Evolutionary conservation across 2,113 vertebrate genomes (phyloP), one percentile per base, ranked within the genome.

Genomic region (Mus pahari): DNA sequence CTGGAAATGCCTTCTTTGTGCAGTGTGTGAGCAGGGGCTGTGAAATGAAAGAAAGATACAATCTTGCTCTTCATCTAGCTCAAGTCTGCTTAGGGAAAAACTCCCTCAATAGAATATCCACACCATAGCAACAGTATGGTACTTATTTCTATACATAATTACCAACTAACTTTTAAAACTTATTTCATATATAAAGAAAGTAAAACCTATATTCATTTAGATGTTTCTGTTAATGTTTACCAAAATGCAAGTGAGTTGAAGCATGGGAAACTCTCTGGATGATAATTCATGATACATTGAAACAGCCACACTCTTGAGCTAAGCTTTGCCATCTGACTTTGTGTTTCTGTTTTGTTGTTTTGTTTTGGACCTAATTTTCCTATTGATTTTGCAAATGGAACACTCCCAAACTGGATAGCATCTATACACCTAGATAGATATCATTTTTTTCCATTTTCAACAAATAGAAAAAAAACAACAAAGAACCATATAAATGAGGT

Each of bases 381-480:
- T 81, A 42, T 50, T 53, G 53, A 90, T 92, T 94, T 96, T 96
- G 60, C 89, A 95, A 74, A 82, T 3, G 50, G 39, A 60, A 83
- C 33, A 94, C 75, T 92, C 86, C 73, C 42, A 89, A 45, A 28
- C 53, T 90, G 75, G 53, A 92, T 58, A 82, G 86, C 28, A 96
- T 90, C 90, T 78, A 70, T 42, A 86, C 22, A 81, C 60, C 55
- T 78, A 83, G 62, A 87, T 94, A 55, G 62, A 8, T 84, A 89
- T 70, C 73, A 39, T 50, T 86, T 50, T 84, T 89, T 90, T 77
- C 58, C 83, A 62, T 28, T 88, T 93, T 75, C 62, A 2, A 89
- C 10, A 92, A 74, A 70, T 73, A 31, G 66, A 70, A 53, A n/a
- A 53, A n/a, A 77, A 71, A 89, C 90, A 81, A 75, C 12, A 24